Evolutionary conservation across 2,888 invertebrate genomes (phyloP).

Genomic region (Morpho achilles): DNA sequence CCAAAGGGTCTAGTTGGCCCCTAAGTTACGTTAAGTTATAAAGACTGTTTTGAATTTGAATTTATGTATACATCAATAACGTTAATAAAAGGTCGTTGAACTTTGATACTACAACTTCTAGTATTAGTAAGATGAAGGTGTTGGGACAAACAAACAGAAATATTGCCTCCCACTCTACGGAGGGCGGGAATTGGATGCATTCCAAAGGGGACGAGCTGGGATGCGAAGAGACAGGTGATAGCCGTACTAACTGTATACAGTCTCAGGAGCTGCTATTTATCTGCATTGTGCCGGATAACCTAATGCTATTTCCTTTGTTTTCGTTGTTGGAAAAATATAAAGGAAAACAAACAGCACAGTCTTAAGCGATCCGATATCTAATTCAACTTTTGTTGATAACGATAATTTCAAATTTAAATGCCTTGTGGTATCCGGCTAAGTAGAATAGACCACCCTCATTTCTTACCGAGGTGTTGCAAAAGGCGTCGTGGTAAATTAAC

Average conservation of each 20-base stretch:
- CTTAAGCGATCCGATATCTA: no score
- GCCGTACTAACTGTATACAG: not conserved
- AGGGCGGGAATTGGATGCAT: conserved; percentile 34
- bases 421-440: no score
- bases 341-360: no score
- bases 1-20: conserved; percentile 30
- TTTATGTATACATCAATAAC: no score
- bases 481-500: no score
- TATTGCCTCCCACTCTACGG: conserved; percentile 5
- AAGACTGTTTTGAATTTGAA: no score
- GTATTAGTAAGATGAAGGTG: conserved; percentile 17
- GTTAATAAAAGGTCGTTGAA: not conserved
- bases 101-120: conserved; percentile 16
- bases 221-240: conserved; percentile 11
- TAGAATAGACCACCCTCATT: no score
- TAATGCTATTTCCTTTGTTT: not conserved
- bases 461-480: no score
- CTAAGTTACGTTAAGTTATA: conserved; percentile 37
- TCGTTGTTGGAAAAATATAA: not conserved
- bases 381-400: no score
- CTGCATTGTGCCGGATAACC: not conserved
- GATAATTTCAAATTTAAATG: no score
- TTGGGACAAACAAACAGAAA: conserved; percentile 26
- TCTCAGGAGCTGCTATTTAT: not conserved
- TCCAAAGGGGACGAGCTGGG: conserved; percentile 29